phyloP scores from a whole-genome alignment of 2,797 vertebrate genomes.

The Podargus strigoides region DNA sequence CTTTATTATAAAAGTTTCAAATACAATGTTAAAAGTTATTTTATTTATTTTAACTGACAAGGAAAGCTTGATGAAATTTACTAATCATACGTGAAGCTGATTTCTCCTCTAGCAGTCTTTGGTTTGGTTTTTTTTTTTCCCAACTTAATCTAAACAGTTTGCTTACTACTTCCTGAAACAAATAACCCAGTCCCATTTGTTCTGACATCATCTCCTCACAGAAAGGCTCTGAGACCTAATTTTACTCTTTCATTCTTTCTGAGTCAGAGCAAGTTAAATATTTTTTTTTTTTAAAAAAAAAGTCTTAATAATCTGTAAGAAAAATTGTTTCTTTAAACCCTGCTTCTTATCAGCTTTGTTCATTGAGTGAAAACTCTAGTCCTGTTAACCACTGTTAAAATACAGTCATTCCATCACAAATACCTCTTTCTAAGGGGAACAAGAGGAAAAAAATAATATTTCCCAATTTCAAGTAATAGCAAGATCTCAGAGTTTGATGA shows the following conservation, averaged over 20 bases:
- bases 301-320: neutral
- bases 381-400: neutral
- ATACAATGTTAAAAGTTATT: neutral
- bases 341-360: neutral
- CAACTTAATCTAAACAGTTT: neutral
- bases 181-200: neutral
- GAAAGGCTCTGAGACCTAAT: neutral
- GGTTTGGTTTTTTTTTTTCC: neutral
- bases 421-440: neutral
- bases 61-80: neutral
- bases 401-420: neutral
- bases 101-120: neutral
- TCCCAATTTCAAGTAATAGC: neutral
- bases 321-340: neutral
- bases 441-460: neutral
- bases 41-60: neutral
- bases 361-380: neutral
- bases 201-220: neutral
- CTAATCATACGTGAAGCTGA: neutral
- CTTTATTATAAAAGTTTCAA: neutral
- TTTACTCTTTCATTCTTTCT: neutral
- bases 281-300: neutral
- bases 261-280: neutral
- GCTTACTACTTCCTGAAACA: neutral
- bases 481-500: neutral